Base-by-base conservation (phyloP, 2,888 invertebrate species). In the Pristionchus mayeri region DNA sequence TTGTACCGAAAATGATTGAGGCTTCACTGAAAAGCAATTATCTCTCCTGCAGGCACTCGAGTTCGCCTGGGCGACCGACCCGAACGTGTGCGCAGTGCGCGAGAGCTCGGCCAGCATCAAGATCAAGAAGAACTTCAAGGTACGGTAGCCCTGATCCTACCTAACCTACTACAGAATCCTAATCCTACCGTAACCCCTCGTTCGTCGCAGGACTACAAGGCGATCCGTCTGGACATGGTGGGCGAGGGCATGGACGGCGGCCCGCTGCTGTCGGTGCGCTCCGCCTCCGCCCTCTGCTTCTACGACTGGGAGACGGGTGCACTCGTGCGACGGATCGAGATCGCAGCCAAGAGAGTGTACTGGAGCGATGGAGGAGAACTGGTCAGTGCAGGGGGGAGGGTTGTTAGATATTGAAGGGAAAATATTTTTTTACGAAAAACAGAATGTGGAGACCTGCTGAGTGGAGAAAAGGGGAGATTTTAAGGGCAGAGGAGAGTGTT, bases 21-120 rank as follows among this genome's bases (percentile, higher is more conserved):
- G n/a, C n/a, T n/a, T n/a, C n/a, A n/a, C n/a, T n/a, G n/a, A n/a
- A n/a, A n/a, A n/a, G n/a, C n/a, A 21, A 67, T 67, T 60, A 7
- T 18, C 21, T 37, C n/a, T 13, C 27, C 34, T 67, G 30, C 54
- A 87, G 87, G 87, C 88, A 0, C 97, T 98, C 91, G 99, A 99
- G 94, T 99, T 99, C 93, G 98, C 98, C 0, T 99, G 99, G 99
- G 97, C 97, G 0, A 95, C 96, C 79, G 99, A 99, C 93, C 97
- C 98, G 50, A 97, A 97, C 71, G 97, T 98, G 87, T 95, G 95
- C 91, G 95, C 95, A 82, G 94, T 95, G 85, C 94, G 97, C 30
- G 98, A 99, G 93, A 96, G 96, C 85, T 96, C 96, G 75, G 96
- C 96, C 81, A 96, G 96, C 1, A 96, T 99, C 34, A 96, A 96